Conservation (phyloP, 2,113 vertebrate species). For the Caloenas nicobarica region DNA sequence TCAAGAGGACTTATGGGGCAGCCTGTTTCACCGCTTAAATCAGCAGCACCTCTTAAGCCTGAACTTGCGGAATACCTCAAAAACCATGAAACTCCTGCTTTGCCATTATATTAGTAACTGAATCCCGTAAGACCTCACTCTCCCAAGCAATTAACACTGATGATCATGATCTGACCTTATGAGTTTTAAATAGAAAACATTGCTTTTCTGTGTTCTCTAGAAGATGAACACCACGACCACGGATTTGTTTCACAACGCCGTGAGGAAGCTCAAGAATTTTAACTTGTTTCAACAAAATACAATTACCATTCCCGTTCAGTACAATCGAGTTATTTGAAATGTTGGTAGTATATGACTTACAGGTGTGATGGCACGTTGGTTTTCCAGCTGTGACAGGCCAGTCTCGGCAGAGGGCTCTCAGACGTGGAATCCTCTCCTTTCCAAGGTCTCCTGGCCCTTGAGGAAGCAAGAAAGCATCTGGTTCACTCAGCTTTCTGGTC, state of each 20-base stretch:
- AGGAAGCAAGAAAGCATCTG: not conserved
- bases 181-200: not conserved
- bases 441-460: not conserved
- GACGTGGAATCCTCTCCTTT: not conserved
- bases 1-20: not conserved
- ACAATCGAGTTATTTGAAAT: not conserved
- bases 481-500: not conserved
- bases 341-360: not conserved
- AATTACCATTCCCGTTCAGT: not conserved
- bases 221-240: not conserved
- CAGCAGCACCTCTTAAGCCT: not conserved
- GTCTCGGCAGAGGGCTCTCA: not conserved
- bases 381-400: not conserved
- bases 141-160: not conserved
- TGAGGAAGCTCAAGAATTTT: not conserved
- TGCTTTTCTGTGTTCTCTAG: not conserved
- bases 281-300: not conserved
- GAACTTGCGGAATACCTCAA: not conserved
- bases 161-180: not conserved
- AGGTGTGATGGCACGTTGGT: accelerated
- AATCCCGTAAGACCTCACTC: not conserved
- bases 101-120: not conserved
- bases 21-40: not conserved
- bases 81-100: not conserved
- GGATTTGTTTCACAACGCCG: not conserved